Evolutionary conservation across 1,140 invertebrate genomes (phyloP).

Genomic region (Cylas formicarius): DNA sequence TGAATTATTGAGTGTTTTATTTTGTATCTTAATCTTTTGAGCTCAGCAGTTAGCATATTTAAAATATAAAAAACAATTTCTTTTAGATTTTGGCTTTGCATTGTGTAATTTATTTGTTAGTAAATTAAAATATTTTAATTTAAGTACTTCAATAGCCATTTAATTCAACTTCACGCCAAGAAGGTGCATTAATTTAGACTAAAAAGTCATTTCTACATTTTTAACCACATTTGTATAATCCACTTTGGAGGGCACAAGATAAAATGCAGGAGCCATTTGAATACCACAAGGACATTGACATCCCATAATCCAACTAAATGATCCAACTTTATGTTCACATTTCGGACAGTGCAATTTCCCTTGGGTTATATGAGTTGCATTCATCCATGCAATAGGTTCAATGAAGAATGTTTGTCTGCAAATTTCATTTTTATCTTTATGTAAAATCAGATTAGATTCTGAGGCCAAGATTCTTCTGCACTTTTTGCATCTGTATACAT

Average conservation of each 20-base stretch:
- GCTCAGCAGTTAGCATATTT: no score
- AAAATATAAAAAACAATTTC: no score
- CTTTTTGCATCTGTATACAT: slow-evolving; percentile 71
- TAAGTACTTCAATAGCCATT: no score
- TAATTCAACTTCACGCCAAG: no score
- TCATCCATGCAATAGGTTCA: slow-evolving; percentile 79
- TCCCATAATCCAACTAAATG: slow-evolving; percentile 77
- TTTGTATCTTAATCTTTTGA: no score
- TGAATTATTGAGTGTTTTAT: no score
- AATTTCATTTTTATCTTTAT: slow-evolving; percentile 44
- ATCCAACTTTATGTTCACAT: slow-evolving; percentile 70
- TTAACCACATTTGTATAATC: slow-evolving; percentile 80
- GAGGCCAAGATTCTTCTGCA: slow-evolving; percentile 72
- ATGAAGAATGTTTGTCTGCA: slow-evolving; percentile 71
- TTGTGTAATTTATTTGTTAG: no score
- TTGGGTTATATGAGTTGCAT: slow-evolving; percentile 58
- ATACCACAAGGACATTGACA: slow-evolving; percentile 78
- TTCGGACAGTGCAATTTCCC: slow-evolving; percentile 80
- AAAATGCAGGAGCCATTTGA: slow-evolving; percentile 78
- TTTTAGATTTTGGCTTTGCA: no score
- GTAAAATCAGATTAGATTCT: slow-evolving; percentile 68
- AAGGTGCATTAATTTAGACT: no score
- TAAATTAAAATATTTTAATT: no score
- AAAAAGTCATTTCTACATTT: slow-evolving; percentile 77
- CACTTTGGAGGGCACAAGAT: slow-evolving; percentile 77